phyloP scores from a whole-genome alignment of 2,797 vertebrate genomes.

The Salarias fasciatus region DNA sequence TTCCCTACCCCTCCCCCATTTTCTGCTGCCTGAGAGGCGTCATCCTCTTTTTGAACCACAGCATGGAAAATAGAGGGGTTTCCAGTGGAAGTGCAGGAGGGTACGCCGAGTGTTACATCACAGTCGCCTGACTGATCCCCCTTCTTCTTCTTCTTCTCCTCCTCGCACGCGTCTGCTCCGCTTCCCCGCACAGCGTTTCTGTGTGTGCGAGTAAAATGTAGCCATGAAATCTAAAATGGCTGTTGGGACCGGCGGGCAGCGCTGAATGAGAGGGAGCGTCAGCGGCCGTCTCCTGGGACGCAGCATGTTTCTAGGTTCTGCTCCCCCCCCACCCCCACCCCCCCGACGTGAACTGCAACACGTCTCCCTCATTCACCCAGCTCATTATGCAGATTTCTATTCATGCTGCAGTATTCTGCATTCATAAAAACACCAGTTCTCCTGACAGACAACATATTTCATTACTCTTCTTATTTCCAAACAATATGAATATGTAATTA shows the following conservation, averaged over 20 bases:
- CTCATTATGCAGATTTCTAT: too few relatives aligned
- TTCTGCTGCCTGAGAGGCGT: constrained; percentile 67
- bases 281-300: constrained; percentile 45
- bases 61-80: constrained; percentile 65
- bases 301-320: constrained; percentile 12
- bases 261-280: constrained; percentile 47
- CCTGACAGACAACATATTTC: too few relatives aligned
- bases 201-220: constrained; percentile 47
- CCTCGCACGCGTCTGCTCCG: constrained; percentile 4
- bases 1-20: constrained; percentile 77
- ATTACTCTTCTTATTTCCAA: too few relatives aligned
- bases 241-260: constrained; percentile 61
- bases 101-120: constrained; percentile 36
- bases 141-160: too few relatives aligned
- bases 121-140: constrained; percentile 5
- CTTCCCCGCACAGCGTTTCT: constrained; percentile 17
- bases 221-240: constrained; percentile 77
- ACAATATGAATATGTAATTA: too few relatives aligned
- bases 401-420: too few relatives aligned
- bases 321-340: too few relatives aligned
- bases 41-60: constrained; percentile 60
- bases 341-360: too few relatives aligned
- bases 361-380: too few relatives aligned
- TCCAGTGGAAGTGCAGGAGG: constrained; percentile 54
- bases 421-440: too few relatives aligned